These are phyloP conservation scores for Gavia stellata DNA, from an alignment of 2,113 vertebrate genomes.

Conservation along the genomic window DNA sequence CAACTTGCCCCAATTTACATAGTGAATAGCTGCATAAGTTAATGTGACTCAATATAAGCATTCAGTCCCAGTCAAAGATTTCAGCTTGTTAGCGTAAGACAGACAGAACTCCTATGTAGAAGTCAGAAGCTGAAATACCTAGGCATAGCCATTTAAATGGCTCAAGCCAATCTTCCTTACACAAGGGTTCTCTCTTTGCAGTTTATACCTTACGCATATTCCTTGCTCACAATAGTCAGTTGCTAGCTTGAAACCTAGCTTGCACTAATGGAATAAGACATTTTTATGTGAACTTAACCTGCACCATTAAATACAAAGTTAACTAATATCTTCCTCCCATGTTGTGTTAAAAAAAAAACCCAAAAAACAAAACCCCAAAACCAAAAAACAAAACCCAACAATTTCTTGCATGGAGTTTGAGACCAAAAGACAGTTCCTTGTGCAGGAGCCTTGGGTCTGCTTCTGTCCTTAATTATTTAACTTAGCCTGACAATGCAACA, in stretches of 20 bases:
- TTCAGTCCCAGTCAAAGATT: not conserved
- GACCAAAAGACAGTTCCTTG: not conserved
- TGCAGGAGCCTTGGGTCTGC: not conserved
- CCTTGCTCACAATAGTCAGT: not conserved
- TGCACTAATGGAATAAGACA: not conserved
- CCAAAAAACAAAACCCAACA: not conserved
- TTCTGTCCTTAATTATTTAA: not conserved
- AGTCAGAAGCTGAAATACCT: not conserved
- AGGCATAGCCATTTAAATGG: not conserved
- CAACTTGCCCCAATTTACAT: not conserved
- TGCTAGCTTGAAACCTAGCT: not conserved
- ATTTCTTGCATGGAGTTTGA: not conserved
- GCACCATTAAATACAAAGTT: not conserved
- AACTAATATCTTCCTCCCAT: not conserved
- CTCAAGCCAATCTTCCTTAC: not conserved
- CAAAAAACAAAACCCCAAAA: not conserved
- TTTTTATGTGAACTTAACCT: not conserved
- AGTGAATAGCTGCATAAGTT: not conserved
- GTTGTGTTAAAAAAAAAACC: not conserved
- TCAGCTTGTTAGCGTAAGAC: not conserved
- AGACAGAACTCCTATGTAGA: not conserved
- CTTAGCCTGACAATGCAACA: not conserved
- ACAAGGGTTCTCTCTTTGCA: too few relatives aligned
- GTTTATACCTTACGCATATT: rapidly evolving
- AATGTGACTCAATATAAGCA: not conserved